These are phyloP conservation scores for Beaufortia kweichowensis DNA, from an alignment of 2,113 vertebrate species.

Conservation along the genomic window DNA sequence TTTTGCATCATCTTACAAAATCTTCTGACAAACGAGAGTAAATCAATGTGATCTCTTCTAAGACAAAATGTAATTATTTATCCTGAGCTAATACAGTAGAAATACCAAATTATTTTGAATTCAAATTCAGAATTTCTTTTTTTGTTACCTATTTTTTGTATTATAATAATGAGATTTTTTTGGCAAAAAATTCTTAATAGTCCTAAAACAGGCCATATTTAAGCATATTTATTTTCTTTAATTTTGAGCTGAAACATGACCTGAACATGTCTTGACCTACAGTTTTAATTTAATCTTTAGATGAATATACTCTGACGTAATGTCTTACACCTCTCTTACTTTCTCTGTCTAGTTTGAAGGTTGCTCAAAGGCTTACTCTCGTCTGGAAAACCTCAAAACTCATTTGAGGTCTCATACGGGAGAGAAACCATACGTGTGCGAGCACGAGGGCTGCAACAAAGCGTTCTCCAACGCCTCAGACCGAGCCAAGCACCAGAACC, in stretches of 20 bases:
- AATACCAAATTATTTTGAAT: background rate
- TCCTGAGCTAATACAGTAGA: slow-evolving; percentile 43
- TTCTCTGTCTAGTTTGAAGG: slow-evolving; percentile 86
- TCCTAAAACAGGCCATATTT: too few relatives aligned
- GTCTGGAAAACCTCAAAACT: slow-evolving; percentile 98
- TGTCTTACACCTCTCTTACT: background rate
- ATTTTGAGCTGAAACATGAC: background rate
- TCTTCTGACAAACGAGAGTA: too few relatives aligned
- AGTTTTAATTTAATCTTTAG: background rate
- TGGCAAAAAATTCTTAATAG: too few relatives aligned
- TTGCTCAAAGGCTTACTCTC: slow-evolving; percentile 94
- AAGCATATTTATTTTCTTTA: background rate
- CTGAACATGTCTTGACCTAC: background rate
- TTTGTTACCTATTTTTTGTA: too few relatives aligned
- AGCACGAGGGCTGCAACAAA: slow-evolving; percentile 98
- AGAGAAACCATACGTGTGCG: slow-evolving; percentile 97
- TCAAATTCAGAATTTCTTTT: too few relatives aligned
- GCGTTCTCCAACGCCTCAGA: slow-evolving; percentile 98
- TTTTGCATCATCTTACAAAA: too few relatives aligned
- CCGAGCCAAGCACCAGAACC: slow-evolving; percentile 98
- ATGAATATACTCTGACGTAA: background rate
- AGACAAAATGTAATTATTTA: slow-evolving; percentile 56
- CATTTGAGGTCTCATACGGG: slow-evolving; percentile 98
- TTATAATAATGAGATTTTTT: too few relatives aligned
- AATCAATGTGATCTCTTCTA: slow-evolving; percentile 60